Evolutionary conservation across 1,140 invertebrate genomes (phyloP).

Genomic region (Caenorhabditis latens): DNA sequence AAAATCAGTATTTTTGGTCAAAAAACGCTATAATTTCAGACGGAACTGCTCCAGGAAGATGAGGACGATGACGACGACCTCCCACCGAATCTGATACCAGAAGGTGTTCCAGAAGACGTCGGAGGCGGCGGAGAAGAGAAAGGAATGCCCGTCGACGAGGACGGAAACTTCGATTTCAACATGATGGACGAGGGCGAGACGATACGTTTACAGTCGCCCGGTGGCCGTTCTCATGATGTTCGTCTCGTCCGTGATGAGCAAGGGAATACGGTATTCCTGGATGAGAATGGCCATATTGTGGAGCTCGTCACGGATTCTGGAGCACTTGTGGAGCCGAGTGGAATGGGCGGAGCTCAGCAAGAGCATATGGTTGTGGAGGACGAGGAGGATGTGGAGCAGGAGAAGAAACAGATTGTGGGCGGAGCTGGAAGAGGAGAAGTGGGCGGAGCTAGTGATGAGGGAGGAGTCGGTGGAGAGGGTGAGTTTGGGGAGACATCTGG

Average conservation of each 20-base stretch:
- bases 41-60: neutral
- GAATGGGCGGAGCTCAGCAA: neutral
- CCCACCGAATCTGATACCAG: slow-evolving; percentile 1
- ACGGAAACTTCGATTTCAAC: slow-evolving; percentile 5
- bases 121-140: slow-evolving; percentile 3
- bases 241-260: slow-evolving; percentile 5
- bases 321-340: slow-evolving; percentile 11
- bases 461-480: too few species aligned
- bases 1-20: too few species aligned
- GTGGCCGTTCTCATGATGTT: neutral
- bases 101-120: slow-evolving; percentile 24
- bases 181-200: slow-evolving; percentile 20
- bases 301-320: slow-evolving; percentile 3
- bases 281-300: slow-evolving; percentile 31
- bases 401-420: neutral
- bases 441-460: too few species aligned
- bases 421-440: too few species aligned
- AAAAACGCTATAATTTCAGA: too few species aligned
- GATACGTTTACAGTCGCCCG: neutral
- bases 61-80: slow-evolving; percentile 27
- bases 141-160: neutral
- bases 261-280: slow-evolving; percentile 12
- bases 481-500: too few species aligned
- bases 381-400: neutral
- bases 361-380: neutral